Base-by-base conservation (phyloP, 2,888 invertebrate species). In the Polyommatus icarus region DNA sequence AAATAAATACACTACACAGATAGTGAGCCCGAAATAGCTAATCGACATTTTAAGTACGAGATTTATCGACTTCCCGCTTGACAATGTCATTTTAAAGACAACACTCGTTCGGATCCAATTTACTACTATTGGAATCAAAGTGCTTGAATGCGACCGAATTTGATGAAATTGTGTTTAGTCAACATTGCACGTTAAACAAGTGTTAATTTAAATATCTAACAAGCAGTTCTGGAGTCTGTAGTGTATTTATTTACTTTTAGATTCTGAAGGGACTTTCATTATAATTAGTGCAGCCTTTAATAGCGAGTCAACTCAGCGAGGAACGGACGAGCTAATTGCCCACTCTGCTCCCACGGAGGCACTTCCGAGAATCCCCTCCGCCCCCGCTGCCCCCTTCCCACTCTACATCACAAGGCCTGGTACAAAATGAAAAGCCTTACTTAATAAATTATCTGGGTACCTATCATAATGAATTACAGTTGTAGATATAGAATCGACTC, bases 41-140 rank as follows among this genome's bases (percentile, higher is more conserved):
- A 61, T 61, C 24, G 61, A 29, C 61, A 61, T 61, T 61, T 61
- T 12, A 61, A 61, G 24, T 61, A 24, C 61, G 24, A 61, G 61
- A 61, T 61, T 61, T 61, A 61, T 61, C 3, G 61, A 61, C 61
- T 61, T 61, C 61, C 61, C 61, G n/a, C 20, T 59, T 20, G 59
- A 59, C 59, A 59, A 61, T 24, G 24, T 24, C 10, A 61, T 24
- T 61, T 61, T 61, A 29, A 61, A 61, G 12, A 61, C 61, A 24
- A 5, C 12, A 12, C 12, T 10, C 24, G 24, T 61, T 24, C 24
- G 10, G 12, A 61, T 24, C 24, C 59, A 20, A 59, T 59, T 20
- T 20, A 2, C 7, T 24, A 4, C 3, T 12, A 61, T 29, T 12
- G 20, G 2, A 61, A 61, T 24, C 61, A 4, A 59, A 59, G 0